phyloP scores from a whole-genome alignment of 1,140 invertebrate genomes.

The Battus philenor region DNA sequence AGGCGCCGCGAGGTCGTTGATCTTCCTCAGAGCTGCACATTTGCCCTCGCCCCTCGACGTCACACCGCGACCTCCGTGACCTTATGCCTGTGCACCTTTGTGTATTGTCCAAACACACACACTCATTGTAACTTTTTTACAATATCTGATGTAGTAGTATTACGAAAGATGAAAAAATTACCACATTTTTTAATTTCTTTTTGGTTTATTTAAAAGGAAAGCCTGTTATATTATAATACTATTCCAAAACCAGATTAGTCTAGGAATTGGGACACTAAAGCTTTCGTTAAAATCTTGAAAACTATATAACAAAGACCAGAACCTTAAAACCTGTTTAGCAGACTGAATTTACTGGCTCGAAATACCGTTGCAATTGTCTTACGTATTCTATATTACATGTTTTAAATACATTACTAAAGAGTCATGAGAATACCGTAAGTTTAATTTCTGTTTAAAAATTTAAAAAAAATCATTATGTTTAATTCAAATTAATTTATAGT shows the following conservation, averaged over 20 bases:
- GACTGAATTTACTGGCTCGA: constrained; percentile 6
- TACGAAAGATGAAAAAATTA: neutral
- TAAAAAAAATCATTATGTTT: no score
- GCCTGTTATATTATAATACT: no score
- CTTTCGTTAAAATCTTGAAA: no score
- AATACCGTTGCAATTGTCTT: constrained; percentile 2
- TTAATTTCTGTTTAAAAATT: no score
- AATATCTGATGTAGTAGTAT: neutral
- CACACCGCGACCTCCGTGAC: constrained; percentile 24
- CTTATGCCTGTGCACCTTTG: constrained; percentile 26
- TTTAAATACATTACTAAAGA: no score
- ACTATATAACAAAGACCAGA: no score
- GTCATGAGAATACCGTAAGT: no score
- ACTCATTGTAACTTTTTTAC: neutral
- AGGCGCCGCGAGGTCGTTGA: constrained; percentile 57
- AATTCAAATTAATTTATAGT: no score
- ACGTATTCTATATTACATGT: constrained; percentile 3
- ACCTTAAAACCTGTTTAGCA: constrained; percentile 5
- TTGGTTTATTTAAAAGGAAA: no score
- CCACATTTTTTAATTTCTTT: neutral
- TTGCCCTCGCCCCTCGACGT: constrained; percentile 30
- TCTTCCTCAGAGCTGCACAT: constrained; percentile 52
- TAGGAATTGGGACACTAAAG: no score
- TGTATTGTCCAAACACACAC: neutral
- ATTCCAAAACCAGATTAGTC: no score